These are phyloP conservation scores for Drosophila yooni DNA, from an alignment of 2,888 invertebrate genomes.

Conservation along the genomic window DNA sequence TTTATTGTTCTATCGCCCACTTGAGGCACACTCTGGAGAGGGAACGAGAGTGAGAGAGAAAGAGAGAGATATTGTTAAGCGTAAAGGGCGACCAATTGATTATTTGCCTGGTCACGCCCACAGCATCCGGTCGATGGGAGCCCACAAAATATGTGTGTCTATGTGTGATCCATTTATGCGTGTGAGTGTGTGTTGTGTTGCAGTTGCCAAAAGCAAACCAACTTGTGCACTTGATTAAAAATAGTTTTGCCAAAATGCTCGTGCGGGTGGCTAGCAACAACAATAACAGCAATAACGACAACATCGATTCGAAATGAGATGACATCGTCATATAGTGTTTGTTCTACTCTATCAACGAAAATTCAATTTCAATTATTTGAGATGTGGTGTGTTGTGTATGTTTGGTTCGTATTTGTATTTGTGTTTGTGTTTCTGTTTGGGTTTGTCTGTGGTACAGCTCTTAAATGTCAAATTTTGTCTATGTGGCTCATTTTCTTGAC, in stretches of 20 bases:
- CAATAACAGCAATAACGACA: constrained; percentile 5
- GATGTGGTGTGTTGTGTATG: constrained; percentile 21
- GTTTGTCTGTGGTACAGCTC: constrained; percentile 37
- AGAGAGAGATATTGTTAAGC: constrained; percentile 40
- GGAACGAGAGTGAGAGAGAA: not conserved
- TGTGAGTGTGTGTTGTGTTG: constrained; percentile 31
- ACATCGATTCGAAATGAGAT: constrained; percentile 20
- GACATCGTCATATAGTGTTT: constrained; percentile 50
- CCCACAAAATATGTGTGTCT: constrained; percentile 12
- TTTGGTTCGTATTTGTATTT: constrained; percentile 15
- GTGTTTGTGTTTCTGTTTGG: constrained; percentile 17
- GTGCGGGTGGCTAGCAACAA: constrained; percentile 61
- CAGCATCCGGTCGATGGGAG: constrained; percentile 49
- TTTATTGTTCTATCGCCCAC: constrained; percentile 61
- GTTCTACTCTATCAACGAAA: constrained; percentile 70
- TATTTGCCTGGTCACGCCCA: constrained; percentile 35
- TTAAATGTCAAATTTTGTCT: constrained; percentile 67
- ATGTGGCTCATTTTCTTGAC: constrained; percentile 68
- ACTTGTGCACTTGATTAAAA: constrained; percentile 71
- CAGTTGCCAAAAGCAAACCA: constrained; percentile 62
- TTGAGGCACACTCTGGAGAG: constrained; percentile 40
- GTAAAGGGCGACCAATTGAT: constrained; percentile 40
- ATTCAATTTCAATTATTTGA: constrained; percentile 78
- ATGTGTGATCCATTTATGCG: constrained; percentile 4
- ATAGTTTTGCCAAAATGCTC: constrained; percentile 66